These are phyloP conservation scores for Champsocephalus esox DNA, from an alignment of 2,797 vertebrate genomes.

Conservation along the genomic window DNA sequence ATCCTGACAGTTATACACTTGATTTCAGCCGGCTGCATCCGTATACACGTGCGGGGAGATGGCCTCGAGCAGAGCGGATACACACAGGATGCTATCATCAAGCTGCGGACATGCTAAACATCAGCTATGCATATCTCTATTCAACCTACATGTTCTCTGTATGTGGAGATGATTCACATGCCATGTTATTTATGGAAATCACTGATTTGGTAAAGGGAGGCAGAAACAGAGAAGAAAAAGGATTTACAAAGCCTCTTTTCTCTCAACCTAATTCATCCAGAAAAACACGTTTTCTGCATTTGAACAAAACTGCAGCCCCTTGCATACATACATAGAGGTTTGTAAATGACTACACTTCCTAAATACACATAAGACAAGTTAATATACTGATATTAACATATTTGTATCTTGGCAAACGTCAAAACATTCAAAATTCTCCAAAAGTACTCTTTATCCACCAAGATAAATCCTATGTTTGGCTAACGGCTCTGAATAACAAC, in stretches of 20 bases:
- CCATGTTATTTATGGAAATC: constrained; percentile 24
- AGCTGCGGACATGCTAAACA: constrained; percentile 32
- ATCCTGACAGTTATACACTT: constrained; percentile 86
- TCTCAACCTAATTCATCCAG: not conserved
- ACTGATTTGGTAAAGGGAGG: constrained; percentile 17
- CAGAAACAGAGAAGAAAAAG: not conserved
- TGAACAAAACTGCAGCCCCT: not conserved
- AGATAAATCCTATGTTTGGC: no score
- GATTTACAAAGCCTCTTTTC: constrained; percentile 9
- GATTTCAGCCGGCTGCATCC: constrained; percentile 75
- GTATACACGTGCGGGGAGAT: constrained; percentile 60
- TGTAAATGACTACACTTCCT: not conserved
- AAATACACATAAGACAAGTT: not conserved
- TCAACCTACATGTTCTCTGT: constrained; percentile 12
- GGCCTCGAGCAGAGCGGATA: constrained; percentile 54
- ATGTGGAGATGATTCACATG: constrained; percentile 6
- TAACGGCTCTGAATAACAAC: constrained; percentile 9
- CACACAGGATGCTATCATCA: constrained; percentile 47
- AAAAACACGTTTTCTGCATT: not conserved
- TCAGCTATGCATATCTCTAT: constrained; percentile 4
- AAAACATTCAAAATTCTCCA: no score
- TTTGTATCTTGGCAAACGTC: not conserved
- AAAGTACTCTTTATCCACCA: no score
- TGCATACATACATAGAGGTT: not conserved
- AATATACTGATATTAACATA: not conserved